These are phyloP conservation scores for Luperina nickerlii DNA, from an alignment of 2,888 invertebrate species.

Conservation along the genomic window DNA sequence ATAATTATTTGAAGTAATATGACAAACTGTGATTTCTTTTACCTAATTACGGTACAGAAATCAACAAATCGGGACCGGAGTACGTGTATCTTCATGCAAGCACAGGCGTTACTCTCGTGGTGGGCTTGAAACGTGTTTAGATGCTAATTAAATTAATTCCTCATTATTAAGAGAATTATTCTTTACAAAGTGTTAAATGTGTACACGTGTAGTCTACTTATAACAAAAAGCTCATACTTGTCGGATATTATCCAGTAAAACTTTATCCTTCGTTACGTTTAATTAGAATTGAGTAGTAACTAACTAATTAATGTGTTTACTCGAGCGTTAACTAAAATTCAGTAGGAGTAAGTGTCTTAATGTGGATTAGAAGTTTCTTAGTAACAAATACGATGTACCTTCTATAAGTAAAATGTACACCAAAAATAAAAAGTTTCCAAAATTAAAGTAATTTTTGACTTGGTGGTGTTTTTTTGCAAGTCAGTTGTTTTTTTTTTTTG, in stretches of 20 bases:
- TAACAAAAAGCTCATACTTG: background rate
- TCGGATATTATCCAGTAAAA: background rate
- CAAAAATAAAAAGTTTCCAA: too few species aligned
- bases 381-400: background rate
- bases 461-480: too few species aligned
- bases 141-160: constrained; percentile 12
- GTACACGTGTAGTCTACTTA: background rate
- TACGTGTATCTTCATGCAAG: background rate
- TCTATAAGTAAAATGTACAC: too few species aligned
- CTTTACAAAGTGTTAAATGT: background rate
- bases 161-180: background rate
- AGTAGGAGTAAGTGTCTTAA: constrained; percentile 8
- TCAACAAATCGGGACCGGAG: background rate
- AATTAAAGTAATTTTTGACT: too few species aligned
- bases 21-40: background rate
- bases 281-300: constrained; percentile 28
- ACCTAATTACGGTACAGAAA: background rate
- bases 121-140: background rate
- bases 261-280: constrained; percentile 26
- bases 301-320: constrained; percentile 44
- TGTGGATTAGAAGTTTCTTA: background rate
- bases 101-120: background rate
- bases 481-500: too few species aligned
- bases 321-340: constrained; percentile 24
- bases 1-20: background rate